Evolutionary conservation across 2,888 invertebrate genomes (phyloP), one percentile per base, ranked within the genome.

Genomic region (Dioctria linearis): DNA sequence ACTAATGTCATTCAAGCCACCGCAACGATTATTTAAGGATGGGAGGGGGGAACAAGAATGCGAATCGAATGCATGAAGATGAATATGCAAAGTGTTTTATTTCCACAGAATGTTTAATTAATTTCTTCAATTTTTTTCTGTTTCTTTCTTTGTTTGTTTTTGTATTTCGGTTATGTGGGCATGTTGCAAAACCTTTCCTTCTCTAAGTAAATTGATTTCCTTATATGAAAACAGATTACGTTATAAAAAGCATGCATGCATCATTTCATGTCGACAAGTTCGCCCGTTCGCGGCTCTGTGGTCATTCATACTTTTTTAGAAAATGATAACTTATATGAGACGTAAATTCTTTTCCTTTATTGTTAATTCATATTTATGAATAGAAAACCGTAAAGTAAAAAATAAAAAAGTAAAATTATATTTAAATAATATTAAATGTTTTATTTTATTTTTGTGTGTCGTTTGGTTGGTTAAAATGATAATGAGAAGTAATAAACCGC

Each of bases 321-420:
- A 42, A 73, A 73, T 57, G 73, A 69, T 69, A 43, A 73, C 57
- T 73, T 73, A 73, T 73, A 73, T 40, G 76, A 57, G 46, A 37
- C 51, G 46, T 63, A 43, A 63, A 40, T 37, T 63, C 37, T 63
- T 57, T 73, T 73, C 78, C 78, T 69, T 79, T 76, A 81, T 80
- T 81, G 79, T 81, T 81, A 79, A 76, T 76, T 81, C 79, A 66
- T 81, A 81, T 79, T 81, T 81, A 80, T 81, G 66, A 81, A 75
- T 79, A 79, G 76, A 79, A 42, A 13, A 76, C 57, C 73, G 59
- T 46, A 71, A 75, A 79, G 40, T 49, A 78, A 59, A 80, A 79
- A 61, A 51, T 43, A 75, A 67, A 63, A 80, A 61, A 67, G 73
- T 59, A 71, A 79, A 79, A 79, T 75, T 76, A 81, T 81, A 75